Conservation (phyloP, 2,113 vertebrate genomes). For the Hassar affinis region DNA sequence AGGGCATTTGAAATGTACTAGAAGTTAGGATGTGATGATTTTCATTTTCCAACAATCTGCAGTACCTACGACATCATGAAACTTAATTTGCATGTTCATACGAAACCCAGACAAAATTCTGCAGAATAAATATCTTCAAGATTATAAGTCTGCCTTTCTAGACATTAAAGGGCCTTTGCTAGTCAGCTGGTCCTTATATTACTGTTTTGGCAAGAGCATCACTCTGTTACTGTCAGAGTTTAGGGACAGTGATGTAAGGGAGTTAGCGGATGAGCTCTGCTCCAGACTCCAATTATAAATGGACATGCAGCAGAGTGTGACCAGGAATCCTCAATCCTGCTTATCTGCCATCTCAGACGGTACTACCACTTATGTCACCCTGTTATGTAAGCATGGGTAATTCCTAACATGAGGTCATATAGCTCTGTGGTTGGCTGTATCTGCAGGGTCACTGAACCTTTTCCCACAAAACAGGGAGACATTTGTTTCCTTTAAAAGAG, state of each 20-base stretch:
- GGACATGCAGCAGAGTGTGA: background rate
- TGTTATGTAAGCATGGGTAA: slow-evolving; percentile 33
- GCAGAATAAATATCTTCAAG: background rate
- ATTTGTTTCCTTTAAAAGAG: background rate
- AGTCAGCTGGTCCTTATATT: background rate
- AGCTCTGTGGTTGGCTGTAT: background rate
- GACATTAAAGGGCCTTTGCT: background rate
- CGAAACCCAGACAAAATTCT: background rate
- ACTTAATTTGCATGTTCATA: background rate
- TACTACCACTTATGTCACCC: slow-evolving; percentile 11
- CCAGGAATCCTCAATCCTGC: background rate
- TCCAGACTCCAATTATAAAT: slow-evolving; percentile 8
- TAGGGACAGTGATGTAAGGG: slow-evolving; percentile 10
- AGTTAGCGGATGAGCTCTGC: background rate
- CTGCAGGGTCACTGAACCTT: background rate
- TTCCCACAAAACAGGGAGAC: background rate
- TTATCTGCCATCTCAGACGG: background rate
- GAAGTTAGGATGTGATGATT: background rate
- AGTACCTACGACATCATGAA: no score
- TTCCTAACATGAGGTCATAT: slow-evolving; percentile 9
- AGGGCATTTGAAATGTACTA: background rate
- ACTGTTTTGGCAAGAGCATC: background rate
- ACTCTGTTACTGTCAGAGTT: slow-evolving; percentile 1
- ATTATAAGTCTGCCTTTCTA: background rate
- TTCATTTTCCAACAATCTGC: background rate